Percentiles rank a stretch among this genome's conserved stretches.
Evolutionary conservation across 2,113 vertebrate genomes (phyloP).

Genomic region (Vulpes lagopus): DNA sequence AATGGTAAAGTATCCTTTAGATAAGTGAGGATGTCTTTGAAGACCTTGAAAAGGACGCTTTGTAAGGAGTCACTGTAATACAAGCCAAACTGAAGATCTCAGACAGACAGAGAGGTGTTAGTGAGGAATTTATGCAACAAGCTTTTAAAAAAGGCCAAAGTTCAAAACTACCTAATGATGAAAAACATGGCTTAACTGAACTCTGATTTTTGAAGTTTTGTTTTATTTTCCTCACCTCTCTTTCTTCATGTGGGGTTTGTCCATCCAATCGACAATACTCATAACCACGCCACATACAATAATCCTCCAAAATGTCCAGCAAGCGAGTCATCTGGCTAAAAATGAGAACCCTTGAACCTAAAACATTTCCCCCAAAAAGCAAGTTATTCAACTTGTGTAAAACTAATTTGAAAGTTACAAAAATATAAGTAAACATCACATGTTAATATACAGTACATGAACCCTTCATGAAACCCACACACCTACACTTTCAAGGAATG

Average conservation of each 20-base stretch:
- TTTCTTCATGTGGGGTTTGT: constrained; percentile 93
- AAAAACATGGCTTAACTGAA: constrained; percentile 40
- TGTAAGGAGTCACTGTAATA: not conserved
- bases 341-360: constrained; percentile 93
- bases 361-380: constrained; percentile 49
- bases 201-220: constrained; percentile 54
- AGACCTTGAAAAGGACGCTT: constrained; percentile 50
- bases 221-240: constrained; percentile 89
- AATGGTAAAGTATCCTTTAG: constrained; percentile 1
- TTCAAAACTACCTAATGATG: constrained; percentile 43
- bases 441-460: not conserved
- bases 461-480: not conserved
- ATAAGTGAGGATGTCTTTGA: constrained; percentile 52
- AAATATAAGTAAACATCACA: constrained; percentile 35
- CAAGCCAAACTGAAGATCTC: constrained; percentile 34
- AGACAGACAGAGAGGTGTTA: not conserved
- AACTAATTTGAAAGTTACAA: constrained; percentile 55
- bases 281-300: constrained; percentile 95
- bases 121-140: not conserved
- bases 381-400: constrained; percentile 22
- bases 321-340: constrained; percentile 96
- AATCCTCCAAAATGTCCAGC: constrained; percentile 94
- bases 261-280: constrained; percentile 95
- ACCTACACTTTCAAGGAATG: not conserved
- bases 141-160: constrained; percentile 23